These are phyloP conservation scores for Sciurus carolinensis DNA, from an alignment of 2,797 vertebrate genomes.

Conservation along the genomic window DNA sequence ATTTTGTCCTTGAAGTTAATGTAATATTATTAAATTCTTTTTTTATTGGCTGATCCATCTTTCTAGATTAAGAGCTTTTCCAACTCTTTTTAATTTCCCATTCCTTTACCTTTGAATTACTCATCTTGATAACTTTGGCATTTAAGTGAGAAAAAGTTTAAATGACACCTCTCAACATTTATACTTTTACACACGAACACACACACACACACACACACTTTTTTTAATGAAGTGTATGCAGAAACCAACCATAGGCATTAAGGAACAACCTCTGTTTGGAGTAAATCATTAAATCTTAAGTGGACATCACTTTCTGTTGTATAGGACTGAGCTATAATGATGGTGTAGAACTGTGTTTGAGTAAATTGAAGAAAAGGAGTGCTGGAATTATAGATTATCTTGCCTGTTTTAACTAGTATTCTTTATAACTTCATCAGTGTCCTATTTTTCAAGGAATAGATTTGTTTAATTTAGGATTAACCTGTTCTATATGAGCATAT, in stretches of 20 bases:
- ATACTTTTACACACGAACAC: neutral
- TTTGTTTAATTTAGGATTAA: neutral
- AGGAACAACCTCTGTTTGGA: neutral
- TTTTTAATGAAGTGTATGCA: neutral
- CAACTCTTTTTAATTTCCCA: neutral
- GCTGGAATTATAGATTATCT: neutral
- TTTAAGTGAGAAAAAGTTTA: neutral
- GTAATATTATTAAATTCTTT: neutral
- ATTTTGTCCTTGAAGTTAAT: neutral
- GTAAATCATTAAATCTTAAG: neutral
- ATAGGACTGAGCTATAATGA: neutral
- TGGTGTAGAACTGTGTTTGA: neutral
- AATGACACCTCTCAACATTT: neutral
- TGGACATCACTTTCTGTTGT: neutral
- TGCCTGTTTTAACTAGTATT: conserved; percentile 5
- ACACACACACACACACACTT: neutral
- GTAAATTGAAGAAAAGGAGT: neutral
- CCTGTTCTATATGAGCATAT: neutral
- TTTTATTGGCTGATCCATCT: neutral
- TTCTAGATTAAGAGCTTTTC: neutral
- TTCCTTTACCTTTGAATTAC: conserved; percentile 15
- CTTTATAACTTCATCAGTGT: neutral
- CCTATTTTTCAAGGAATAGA: neutral
- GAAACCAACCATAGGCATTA: neutral
- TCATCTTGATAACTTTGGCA: neutral